These are phyloP conservation scores for Acropora yongei DNA, from an alignment of 64 coral and sea anemone genomes.

Conservation along the genomic window DNA sequence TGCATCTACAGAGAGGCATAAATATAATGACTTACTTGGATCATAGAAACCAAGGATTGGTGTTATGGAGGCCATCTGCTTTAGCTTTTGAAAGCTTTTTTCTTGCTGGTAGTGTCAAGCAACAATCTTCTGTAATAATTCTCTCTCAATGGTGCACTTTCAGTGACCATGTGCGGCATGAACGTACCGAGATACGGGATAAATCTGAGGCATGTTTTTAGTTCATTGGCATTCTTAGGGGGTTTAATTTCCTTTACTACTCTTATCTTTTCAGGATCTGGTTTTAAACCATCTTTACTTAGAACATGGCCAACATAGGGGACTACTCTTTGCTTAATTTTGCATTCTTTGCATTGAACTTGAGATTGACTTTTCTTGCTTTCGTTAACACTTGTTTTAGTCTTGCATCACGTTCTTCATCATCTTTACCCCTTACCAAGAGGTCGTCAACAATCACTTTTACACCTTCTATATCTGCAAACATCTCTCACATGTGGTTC, in stretches of 20 bases:
- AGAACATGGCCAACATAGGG: too few relatives aligned
- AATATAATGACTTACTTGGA: constrained; percentile 14
- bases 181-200: too few relatives aligned
- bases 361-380: too few relatives aligned
- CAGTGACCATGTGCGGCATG: too few relatives aligned
- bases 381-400: too few relatives aligned
- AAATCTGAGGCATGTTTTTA: too few relatives aligned
- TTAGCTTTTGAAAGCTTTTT: neutral
- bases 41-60: constrained; percentile 39
- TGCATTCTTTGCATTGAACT: too few relatives aligned
- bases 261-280: too few relatives aligned
- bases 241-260: too few relatives aligned
- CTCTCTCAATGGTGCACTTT: constrained; percentile 54
- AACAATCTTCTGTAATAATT: constrained; percentile 34
- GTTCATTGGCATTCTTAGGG: too few relatives aligned
- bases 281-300: too few relatives aligned
- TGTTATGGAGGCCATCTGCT: constrained; percentile 1
- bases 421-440: constrained; percentile 33
- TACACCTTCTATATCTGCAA: constrained; percentile 17
- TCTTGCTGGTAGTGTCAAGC: constrained; percentile 35
- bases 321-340: too few relatives aligned
- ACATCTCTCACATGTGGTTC: constrained; percentile 38
- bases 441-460: constrained; percentile 50
- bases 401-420: constrained; percentile 10
- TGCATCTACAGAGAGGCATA: constrained; percentile 38